Base-by-base conservation (phyloP, 2,113 vertebrate species). In the Polypterus bichir region DNA sequence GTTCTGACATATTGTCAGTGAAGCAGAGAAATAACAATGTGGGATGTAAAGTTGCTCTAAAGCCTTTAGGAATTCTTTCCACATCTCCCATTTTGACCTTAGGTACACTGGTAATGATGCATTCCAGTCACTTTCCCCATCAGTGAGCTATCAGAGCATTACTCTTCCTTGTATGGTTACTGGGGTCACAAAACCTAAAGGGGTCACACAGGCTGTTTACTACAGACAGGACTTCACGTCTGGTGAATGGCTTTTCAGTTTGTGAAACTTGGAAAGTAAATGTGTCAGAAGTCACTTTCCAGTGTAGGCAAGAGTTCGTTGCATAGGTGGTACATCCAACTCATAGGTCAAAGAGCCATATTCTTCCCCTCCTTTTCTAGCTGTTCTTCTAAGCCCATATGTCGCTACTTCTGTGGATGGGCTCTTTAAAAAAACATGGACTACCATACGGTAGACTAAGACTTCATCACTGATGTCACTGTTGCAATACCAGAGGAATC, bases 401-500 rank as follows among this genome's bases (percentile, higher is more conserved):
- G 27, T 27, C 27, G 27, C 2, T 27, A 27, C 27, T n/a, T 9
- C 47, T 2, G 49, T 47, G 7, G 47, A 11, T 8, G 48, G 6
- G n/a, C n/a, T 6, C 7, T 52, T 52, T 52, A 7, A 7, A 52
- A 52, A 52, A 52, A 52, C 49, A 9, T 51, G 3, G 2, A 3
- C 3, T n/a, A 9, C 51, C 47, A 61, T 49, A 5, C 60, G 60
- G 44, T 61, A 61, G 48, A 49, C 60, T 44, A 61, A 45, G 48
- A 61, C 60, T 1, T 61, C 48, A 27, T 52, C 10, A 9, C 51
- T 61, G 48, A 61, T 7, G 51, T 61, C 49, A 52, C 52, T 61
- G 27, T 61, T 61, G 60, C 60, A 8, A 44, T 61, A 52, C 60
- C 47, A 61, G 48, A 10, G 46, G 59, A 61, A 61, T 9, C 4